Base-by-base conservation (phyloP, 37 sponge, comb jelly and placozoan species). In the Petrosia ficiformis region DNA sequence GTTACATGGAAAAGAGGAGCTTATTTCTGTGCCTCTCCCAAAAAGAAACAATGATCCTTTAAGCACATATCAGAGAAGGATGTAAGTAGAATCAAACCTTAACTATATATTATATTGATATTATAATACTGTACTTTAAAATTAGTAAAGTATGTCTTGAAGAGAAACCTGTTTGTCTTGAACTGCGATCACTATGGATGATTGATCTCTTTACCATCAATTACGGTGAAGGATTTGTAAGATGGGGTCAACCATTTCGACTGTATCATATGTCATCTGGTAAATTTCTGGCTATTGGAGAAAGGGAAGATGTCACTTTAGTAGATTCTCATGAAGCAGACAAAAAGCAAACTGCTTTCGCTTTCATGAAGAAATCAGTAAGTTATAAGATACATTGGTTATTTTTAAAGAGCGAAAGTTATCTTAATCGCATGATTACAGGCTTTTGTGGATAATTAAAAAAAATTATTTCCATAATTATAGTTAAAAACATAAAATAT, bases 201-300 rank as follows among this genome's bases (percentile, higher is more conserved):
- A 75, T 93, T 52, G 90, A 89, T 61, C 78, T 87, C 43, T 77
- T 80, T 38, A 30, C 65, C 22, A 71, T 86, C 77, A 89, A 64
- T 89, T 93, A 42, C 68, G 91, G 91, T 24, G 82, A 86, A 36
- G 86, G 77, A 8, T 90, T 90, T 39, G 74, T 73, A 28, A 39
- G 74, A 11, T 87, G 85, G 92, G 85, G 95, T 67, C 92, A 90
- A 58, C 91, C 92, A 1, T 94, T 94, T 70, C 78, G 95, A 0
- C 70, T 94, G 56, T 57, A 89, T 22, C 91, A 94, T 37, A 59
- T 90, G n/a, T 73, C 84, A 10, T 77, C 92, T 44, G 95, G 95
- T 39, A 82, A 66, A 70, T 92, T 74, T 64, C 93, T 92, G 29
- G 81, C 81, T 2, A 61, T 80, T 28, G 35, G 25, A 31, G 34